Percentiles rank a stretch among this genome's conserved stretches.
Conservation (phyloP, 2,888 invertebrate genomes). For the Operophtera brumata region DNA sequence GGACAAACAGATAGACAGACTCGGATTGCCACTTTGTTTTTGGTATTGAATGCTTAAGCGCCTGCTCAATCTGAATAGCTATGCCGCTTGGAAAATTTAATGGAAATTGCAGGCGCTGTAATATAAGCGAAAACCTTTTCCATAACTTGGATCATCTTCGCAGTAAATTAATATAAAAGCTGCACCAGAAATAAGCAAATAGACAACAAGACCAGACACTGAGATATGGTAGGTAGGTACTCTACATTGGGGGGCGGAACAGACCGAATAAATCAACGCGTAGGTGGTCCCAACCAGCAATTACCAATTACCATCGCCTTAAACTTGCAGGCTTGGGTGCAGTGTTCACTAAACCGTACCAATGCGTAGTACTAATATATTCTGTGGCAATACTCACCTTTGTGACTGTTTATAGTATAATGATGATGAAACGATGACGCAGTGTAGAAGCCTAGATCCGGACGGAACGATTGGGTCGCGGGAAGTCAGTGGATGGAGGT, state of each 20-base stretch:
- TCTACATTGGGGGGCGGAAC: slow-evolving; percentile 59
- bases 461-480: too few species aligned
- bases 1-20: too few species aligned
- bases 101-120: not conserved
- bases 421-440: too few species aligned
- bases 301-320: slow-evolving; percentile 72
- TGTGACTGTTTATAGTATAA: too few species aligned
- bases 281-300: slow-evolving; percentile 70
- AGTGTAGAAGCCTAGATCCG: too few species aligned
- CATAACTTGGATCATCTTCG: too few species aligned
- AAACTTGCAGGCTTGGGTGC: slow-evolving; percentile 8
- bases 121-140: not conserved
- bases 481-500: too few species aligned
- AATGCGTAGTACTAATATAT: too few species aligned
- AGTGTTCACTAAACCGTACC: not conserved
- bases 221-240: slow-evolving; percentile 32
- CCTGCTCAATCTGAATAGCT: not conserved
- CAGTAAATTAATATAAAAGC: too few species aligned
- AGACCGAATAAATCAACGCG: slow-evolving; percentile 67
- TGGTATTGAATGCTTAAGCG: too few species aligned
- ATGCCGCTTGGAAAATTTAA: not conserved
- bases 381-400: too few species aligned
- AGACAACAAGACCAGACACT: slow-evolving; percentile 47
- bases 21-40: too few species aligned
- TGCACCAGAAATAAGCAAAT: slow-evolving; percentile 25